Evolutionary conservation across 2,888 invertebrate genomes (phyloP).

Genomic region (Prosapia bicincta): DNA sequence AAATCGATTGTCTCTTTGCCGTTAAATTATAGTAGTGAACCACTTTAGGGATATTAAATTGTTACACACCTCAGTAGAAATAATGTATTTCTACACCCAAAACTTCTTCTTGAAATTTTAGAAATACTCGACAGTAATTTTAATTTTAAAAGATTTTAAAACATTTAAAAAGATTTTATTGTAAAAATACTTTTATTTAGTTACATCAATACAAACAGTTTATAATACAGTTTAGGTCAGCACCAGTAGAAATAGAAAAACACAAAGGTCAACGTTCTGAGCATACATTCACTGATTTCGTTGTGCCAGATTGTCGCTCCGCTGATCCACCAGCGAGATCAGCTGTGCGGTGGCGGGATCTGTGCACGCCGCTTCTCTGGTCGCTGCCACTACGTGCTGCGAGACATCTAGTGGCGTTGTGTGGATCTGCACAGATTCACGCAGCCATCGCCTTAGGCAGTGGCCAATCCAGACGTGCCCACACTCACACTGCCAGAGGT

Average conservation of each 20-base stretch:
- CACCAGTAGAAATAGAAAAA: not conserved
- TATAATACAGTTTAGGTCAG: not conserved
- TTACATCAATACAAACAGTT: too few relatives aligned
- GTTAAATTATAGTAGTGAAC: too few relatives aligned
- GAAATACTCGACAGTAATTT: too few relatives aligned
- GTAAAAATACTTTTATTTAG: too few relatives aligned
- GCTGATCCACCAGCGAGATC: constrained; percentile 68
- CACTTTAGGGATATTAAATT: too few relatives aligned
- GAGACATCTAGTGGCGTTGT: constrained; percentile 53
- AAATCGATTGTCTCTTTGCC: too few relatives aligned
- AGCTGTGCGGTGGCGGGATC: constrained; percentile 60
- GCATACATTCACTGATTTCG: not conserved
- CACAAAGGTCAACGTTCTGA: not conserved
- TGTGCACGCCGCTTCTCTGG: constrained; percentile 66
- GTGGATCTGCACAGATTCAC: constrained; percentile 78
- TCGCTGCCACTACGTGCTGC: constrained; percentile 50
- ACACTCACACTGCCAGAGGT: constrained; percentile 75
- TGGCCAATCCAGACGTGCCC: constrained; percentile 86
- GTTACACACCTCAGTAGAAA: too few relatives aligned
- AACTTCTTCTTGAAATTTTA: too few relatives aligned
- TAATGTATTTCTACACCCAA: too few relatives aligned
- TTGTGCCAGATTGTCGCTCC: constrained; percentile 42
- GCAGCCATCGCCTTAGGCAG: constrained; percentile 84
- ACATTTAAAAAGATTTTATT: not conserved
- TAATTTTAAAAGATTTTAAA: too few relatives aligned